phyloP scores from a whole-genome alignment of 2,888 invertebrate genomes.

The Stenotaenia linearis region DNA sequence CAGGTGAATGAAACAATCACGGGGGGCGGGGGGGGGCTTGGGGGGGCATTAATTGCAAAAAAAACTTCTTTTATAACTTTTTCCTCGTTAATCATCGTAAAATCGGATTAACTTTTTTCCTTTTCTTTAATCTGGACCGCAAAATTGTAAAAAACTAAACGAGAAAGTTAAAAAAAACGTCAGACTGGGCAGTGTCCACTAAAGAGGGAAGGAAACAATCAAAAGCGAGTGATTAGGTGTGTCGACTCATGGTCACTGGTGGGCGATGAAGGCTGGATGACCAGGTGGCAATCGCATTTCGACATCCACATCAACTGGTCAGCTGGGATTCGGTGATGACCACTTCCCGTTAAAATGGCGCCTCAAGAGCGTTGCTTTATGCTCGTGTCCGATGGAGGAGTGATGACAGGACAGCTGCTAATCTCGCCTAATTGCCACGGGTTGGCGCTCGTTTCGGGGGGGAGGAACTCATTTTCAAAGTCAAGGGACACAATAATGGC shows the following conservation, averaged over 20 bases:
- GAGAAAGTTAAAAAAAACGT: background rate
- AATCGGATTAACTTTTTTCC: background rate
- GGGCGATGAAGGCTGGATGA: background rate
- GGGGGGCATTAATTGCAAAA: background rate
- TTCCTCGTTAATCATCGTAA: background rate
- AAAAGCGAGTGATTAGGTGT: background rate
- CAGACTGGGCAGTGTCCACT: background rate
- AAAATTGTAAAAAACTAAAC: background rate
- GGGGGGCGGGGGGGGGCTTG: background rate
- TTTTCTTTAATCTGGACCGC: background rate
- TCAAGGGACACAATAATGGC: background rate
- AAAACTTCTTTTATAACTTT: background rate
- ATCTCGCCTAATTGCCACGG: conserved; percentile 5
- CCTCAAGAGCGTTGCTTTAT: conserved; percentile 15
- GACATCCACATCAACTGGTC: background rate
- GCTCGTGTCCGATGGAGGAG: background rate
- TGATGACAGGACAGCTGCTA: conserved; percentile 19
- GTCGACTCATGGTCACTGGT: background rate
- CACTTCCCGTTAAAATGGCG: conserved; percentile 11
- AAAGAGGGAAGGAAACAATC: background rate
- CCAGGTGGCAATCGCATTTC: conserved; percentile 9
- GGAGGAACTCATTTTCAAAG: background rate
- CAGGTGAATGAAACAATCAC: background rate
- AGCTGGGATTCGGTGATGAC: conserved; percentile 6
- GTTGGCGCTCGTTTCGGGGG: conserved; percentile 1